Base-by-base conservation (phyloP, 2,888 invertebrate genomes). In the Phrixothrix hirtus region DNA sequence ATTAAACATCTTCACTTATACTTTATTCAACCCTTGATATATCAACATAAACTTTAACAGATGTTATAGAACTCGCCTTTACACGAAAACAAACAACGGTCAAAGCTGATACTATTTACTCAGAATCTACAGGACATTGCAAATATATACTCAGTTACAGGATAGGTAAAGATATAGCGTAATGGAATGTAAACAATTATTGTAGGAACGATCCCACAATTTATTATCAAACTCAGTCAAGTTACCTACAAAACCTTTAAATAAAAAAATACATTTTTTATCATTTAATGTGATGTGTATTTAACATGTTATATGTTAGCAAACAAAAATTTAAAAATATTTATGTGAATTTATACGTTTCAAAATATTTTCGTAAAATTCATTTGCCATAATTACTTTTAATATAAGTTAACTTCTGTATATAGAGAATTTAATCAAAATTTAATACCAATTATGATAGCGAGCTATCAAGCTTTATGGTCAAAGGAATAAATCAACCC, bases 181-280 rank as follows among this genome's bases (percentile, higher is more conserved):
- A 67, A 68, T 67, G 66, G 65, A 67, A 68, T 66, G 66, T 63
- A 66, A 68, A 68, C 66, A 67, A 66, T 64, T 65, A 66, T 60
- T 54, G 52, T 51, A 55, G 41, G 27, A 42, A 29, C 13, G 45
- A 50, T 50, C 42, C 42, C 46, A 54, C 46, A 49, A 49, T 49
- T 54, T 54, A 54, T 54, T 45, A 49, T 30, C 42, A 36, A 42
- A 42, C 45, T 34, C 29, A 46, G 36, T 29, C 37, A 36, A 16
- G 42, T 42, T 47, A 35, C 17, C 31, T 37, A 27, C 26, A 32
- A 29, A 32, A 43, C 14, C 26, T 41, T 31, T 9, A 14, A 27
- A 30, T 38, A 6, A 11, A 38, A 21, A 21, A 5, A 5, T 21
- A 21, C 21, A 21, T 7, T n/a, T n/a, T n/a, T n/a, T n/a, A n/a